Evolutionary conservation across 2,888 invertebrate species (phyloP).

Genomic region (Heliconius hortense): DNA sequence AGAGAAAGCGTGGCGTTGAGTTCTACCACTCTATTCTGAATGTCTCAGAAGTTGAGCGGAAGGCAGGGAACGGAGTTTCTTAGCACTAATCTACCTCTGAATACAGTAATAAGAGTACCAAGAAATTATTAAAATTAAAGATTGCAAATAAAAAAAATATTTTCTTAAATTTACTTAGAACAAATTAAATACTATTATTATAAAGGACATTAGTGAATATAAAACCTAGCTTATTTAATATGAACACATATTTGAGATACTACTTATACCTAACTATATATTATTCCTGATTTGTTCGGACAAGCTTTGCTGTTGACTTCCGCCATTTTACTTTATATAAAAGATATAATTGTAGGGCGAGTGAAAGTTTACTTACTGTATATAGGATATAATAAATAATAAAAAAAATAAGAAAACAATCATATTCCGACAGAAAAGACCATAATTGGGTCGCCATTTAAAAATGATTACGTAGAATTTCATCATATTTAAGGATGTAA

Average conservation of each 20-base stretch:
- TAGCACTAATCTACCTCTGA: too few relatives aligned
- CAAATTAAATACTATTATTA: too few relatives aligned
- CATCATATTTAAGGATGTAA: conserved; percentile 2
- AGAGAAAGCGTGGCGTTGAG: neutral
- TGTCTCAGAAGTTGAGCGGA: neutral
- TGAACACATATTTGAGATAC: too few relatives aligned
- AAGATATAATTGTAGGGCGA: neutral
- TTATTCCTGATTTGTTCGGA: neutral
- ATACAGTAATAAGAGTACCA: too few relatives aligned
- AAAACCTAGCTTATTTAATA: too few relatives aligned
- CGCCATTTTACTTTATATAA: neutral
- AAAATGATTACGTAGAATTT: neutral
- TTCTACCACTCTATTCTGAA: neutral
- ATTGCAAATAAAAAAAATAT: too few relatives aligned
- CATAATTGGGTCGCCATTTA: conserved; percentile 7
- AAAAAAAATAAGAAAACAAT: too few relatives aligned
- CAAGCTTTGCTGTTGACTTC: neutral
- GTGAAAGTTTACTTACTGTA: neutral
- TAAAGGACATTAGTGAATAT: too few relatives aligned
- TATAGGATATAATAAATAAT: too few relatives aligned
- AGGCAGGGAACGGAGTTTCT: neutral
- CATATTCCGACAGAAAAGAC: neutral
- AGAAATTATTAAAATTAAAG: too few relatives aligned
- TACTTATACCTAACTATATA: too few relatives aligned
- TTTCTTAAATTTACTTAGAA: too few relatives aligned